Base-by-base conservation (phyloP, 2,797 vertebrate genomes). In the Fratercula arctica region DNA sequence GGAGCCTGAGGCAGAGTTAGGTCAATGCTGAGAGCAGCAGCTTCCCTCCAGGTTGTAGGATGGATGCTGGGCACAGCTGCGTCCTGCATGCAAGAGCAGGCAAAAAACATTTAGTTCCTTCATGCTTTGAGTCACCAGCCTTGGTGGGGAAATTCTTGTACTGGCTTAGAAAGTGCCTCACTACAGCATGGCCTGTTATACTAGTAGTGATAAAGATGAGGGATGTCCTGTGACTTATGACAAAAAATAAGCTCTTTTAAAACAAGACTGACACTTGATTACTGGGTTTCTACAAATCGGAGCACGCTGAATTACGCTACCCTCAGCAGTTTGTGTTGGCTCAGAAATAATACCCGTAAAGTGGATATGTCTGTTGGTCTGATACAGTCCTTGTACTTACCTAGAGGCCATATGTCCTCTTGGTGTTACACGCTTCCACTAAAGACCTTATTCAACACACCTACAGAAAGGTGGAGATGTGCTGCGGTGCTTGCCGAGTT, bases 21-120 rank as follows among this genome's bases (percentile, higher is more conserved):
- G 54, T 21, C 39, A 31, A 1, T 21, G 67, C 50, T 24, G 15
- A 63, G 17, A 31, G 45, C 45, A 74, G 48, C 41, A 50, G 51
- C 56, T 74, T 33, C 17, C 48, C 29, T 8, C 15, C 0, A 2
- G 45, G 29, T 2, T 64, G 45, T 59, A 19, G 0, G 2, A 21
- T 6, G 16, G 74, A 9, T 13, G n/a, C 64, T 53, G 39, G 43
- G 45, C 48, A 28, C 18, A 29, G 76, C 50, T 20, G 21, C 1
- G 1, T 10, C 61, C 53, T 17, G 28, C 28, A 5, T 4, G 17
- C 11, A 28, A 37, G 14, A 15, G 73, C n/a, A 1, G 28, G 68
- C 57, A 9, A 61, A 80, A 77, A 26, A 0, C 21, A 35, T 0
- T 31, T 25, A 14, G 29, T 41, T 84, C 20, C 29, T 43, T 87